Conservation (phyloP, 2,888 invertebrate genomes). For the Lycaena phlaeas region DNA sequence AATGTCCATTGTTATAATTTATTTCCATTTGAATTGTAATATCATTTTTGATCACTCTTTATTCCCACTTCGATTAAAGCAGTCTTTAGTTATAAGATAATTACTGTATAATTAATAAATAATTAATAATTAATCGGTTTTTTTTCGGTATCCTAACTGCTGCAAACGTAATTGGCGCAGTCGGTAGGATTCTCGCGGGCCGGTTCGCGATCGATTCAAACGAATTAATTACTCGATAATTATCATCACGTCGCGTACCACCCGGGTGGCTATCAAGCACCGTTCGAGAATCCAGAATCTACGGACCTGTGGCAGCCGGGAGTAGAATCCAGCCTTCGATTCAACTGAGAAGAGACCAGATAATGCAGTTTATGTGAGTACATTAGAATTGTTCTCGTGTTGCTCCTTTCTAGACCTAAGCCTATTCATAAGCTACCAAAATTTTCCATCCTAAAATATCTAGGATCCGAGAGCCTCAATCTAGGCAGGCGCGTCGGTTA, state of each 20-base stretch:
- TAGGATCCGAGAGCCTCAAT: constrained; percentile 5
- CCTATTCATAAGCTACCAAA: constrained; percentile 1
- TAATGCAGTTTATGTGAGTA: constrained; percentile 6
- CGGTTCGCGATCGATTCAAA: neutral
- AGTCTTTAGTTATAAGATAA: neutral
- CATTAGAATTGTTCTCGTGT: constrained; percentile 3
- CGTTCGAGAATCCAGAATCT: neutral
- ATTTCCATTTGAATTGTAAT: neutral
- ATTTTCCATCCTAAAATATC: neutral
- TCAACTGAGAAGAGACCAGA: constrained; percentile 7
- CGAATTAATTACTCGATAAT: neutral
- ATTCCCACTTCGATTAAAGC: neutral
- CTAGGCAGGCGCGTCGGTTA: neutral
- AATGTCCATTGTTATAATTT: neutral
- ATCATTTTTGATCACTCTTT: neutral
- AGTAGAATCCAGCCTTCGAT: constrained; percentile 2
- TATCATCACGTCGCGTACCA: neutral
- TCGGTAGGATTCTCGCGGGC: constrained; percentile 1
- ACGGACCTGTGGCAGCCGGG: constrained; percentile 1
- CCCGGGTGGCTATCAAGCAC: neutral
- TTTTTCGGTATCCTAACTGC: neutral
- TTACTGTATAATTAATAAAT: neutral
- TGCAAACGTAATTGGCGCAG: constrained; percentile 2
- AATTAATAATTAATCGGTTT: neutral
- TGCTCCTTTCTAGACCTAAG: constrained; percentile 7